Base-by-base conservation (phyloP, 2,888 invertebrate species). In the Melinaea marsaeus region DNA sequence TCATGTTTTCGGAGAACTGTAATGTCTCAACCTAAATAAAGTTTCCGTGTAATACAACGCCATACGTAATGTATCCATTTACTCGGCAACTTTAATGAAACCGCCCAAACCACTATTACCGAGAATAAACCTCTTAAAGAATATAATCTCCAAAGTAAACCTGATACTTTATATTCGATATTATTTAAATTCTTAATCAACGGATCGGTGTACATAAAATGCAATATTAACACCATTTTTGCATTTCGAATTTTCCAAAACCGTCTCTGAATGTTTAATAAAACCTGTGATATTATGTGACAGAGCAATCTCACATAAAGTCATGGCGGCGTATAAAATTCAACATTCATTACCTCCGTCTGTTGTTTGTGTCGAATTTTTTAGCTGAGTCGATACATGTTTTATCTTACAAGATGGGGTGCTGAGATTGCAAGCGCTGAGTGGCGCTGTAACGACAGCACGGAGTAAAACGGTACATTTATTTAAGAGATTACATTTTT, bases 211-310 rank as follows among this genome's bases (percentile, higher is more conserved):
- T 74, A 74, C 78, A 85, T 86, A 86, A 86, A 86, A 81, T 82
- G 79, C 78, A 78, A 78, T 82, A 82, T 85, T 85, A 86, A 88
- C 87, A 86, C 85, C 82, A 81, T 82, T 85, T 79, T 74, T 82
- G 81, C 85, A 86, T 87, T 86, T 84, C 81, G 78, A 74, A 78
- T 78, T 77, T 75, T 77, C 80, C 81, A 69, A 85, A 84, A 79
- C 76, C 74, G 73, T 77, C 72, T 75, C 76, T 82, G 82, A 75
- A 79, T 71, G 75, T 71, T 22, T 69, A 80, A 87, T 88, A 88
- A 88, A 87, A 80, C 77, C 69, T 69, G 73, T 72, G 70, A 85
- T 67, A 78, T 88, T 83, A 88, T 89, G 83, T 80, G 87, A 83
- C 85, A 80, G 71, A 72, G 75, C 75, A 80, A 79, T 80, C 79